phyloP scores from a whole-genome alignment of 1,140 invertebrate genomes.

The Bombus sibiricus region DNA sequence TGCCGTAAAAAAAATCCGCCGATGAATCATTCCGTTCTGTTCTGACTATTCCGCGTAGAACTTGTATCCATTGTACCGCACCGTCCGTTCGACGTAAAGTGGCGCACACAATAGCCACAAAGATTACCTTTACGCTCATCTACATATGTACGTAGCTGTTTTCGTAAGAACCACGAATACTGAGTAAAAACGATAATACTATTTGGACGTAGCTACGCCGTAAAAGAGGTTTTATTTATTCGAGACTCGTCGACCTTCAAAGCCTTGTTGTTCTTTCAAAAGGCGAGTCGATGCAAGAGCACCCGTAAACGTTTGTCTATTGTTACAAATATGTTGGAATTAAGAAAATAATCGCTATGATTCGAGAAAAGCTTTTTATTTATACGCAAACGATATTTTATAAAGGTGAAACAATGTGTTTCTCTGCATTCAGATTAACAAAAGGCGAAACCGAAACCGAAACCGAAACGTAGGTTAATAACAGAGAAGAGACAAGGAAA shows the following conservation, averaged over 20 bases:
- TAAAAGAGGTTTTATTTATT: not conserved
- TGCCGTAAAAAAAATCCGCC: not conserved
- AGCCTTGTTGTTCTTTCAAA: not conserved
- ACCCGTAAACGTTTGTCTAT: not conserved
- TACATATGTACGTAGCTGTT: not conserved
- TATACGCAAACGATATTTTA: not conserved
- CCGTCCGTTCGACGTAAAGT: constrained; percentile 15
- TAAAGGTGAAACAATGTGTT: not conserved
- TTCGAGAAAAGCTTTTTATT: too few species aligned
- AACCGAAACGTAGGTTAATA: not conserved
- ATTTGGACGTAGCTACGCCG: not conserved
- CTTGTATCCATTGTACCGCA: not conserved
- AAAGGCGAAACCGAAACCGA: not conserved
- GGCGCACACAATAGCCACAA: not conserved
- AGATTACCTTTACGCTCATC: not conserved
- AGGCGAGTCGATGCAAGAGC: not conserved
- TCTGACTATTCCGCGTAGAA: not conserved
- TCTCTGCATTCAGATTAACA: not conserved
- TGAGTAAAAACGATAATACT: not conserved
- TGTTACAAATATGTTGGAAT: not conserved
- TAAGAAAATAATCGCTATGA: not conserved
- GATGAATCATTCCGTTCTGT: not conserved
- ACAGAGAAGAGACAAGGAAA: constrained; percentile 41
- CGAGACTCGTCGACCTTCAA: not conserved
- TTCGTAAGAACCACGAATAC: not conserved